Base-by-base conservation (phyloP, 1,140 invertebrate species). In the Lethocerus indicus region DNA sequence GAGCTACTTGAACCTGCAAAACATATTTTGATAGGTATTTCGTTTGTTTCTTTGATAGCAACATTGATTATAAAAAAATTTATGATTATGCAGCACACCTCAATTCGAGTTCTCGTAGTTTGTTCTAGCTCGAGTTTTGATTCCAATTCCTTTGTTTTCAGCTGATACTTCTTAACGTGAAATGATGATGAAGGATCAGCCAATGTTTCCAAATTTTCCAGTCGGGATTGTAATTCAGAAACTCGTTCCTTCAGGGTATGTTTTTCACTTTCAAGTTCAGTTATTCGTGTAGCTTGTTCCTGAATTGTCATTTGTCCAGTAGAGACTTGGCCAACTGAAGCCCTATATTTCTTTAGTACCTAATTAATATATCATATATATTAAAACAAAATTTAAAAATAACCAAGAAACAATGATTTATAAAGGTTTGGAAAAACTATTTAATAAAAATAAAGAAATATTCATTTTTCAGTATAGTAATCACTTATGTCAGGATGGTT, bases 331-430 rank as follows among this genome's bases (percentile, higher is more conserved):
- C 83, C 79, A 1, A 94, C 87, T 14, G 81, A 74, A 3, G 82
- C 74, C 52, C 90, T 85, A 67, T 92, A 94, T 63, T 94, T 94
- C 65, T 90, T 91, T 70, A 94, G 71, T 4, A 90, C 70, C 74
- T 81, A 62, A 6, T n/a, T 2, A 13, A 41, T 7, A 9, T 18
- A 13, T 9, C 7, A 12, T 18, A 18, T 12, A 9, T n/a, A 14
- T 52, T n/a, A 41, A 41, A 13, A 41, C 12, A 12, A n/a, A 18
- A 41, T 13, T 41, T n/a, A 21, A n/a, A 41, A 16, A 12, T 18
- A 21, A 40, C 9, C 39, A 18, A 9, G 20, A 9, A 9, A 9
- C 39, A 40, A 40, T 1, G 50, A 51, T 16, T 29, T 44, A 14
- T n/a, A 43, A 21, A 51, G 26, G 47, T n/a, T n/a, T n/a, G n/a